A percentile compares a stretch with the other conserved stretches of the same genome.
Conservation (phyloP, 1,140 invertebrate species). For the Colletes gigas region DNA sequence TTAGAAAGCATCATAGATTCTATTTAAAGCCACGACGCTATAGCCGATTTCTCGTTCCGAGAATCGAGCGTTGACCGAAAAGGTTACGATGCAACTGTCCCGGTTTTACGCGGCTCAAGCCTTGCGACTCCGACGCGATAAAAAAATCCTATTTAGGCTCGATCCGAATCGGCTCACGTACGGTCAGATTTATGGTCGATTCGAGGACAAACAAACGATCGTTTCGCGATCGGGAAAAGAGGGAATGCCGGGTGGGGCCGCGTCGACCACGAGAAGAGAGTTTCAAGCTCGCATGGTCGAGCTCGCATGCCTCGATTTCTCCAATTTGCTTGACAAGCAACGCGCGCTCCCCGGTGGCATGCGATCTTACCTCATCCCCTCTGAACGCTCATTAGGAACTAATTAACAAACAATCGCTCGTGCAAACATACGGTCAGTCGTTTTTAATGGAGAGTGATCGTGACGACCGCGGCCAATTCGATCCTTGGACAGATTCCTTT, state of each 20-base stretch:
- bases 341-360: conserved; percentile 58
- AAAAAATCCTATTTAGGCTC: not conserved
- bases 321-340: conserved; percentile 40
- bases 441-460: conserved; percentile 61
- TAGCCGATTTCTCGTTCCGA: not conserved
- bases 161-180: conserved; percentile 14
- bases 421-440: conserved; percentile 57
- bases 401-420: conserved; percentile 72
- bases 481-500: not conserved
- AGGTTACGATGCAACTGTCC: not conserved
- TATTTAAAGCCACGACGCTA: conserved; percentile 32
- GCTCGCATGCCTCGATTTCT: conserved; percentile 49
- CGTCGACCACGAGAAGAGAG: conserved; percentile 2
- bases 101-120: not conserved
- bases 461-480: not conserved
- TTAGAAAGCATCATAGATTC: not conserved
- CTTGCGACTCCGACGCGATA: conserved; percentile 4
- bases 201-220: conserved; percentile 6
- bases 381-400: conserved; percentile 66
- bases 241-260: not conserved
- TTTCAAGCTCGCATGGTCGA: conserved; percentile 12
- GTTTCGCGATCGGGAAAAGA: not conserved
- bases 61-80: conserved; percentile 11
- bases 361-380: conserved; percentile 67
- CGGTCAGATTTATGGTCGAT: not conserved